Conservation (phyloP, 2,113 vertebrate species). For the Salvelinus alpinus region DNA sequence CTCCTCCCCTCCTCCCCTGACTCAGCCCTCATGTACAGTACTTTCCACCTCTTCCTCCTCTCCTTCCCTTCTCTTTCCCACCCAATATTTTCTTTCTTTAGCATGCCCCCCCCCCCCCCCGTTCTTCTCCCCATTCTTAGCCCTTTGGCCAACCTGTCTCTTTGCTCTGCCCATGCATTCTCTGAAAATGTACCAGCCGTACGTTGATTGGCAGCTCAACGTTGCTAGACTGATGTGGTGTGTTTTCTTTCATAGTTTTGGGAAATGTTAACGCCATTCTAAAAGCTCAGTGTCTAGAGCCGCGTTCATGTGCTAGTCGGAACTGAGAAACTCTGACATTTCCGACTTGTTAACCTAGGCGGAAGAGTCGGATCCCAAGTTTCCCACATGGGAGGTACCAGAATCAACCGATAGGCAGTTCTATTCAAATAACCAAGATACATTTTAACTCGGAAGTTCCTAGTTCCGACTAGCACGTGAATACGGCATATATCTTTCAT, state of each 20-base stretch:
- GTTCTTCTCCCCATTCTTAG: not conserved
- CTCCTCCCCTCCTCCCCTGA: constrained; percentile 50
- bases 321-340: no score
- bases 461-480: no score
- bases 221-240: constrained; percentile 10
- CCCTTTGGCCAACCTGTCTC: constrained; percentile 5
- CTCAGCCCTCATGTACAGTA: constrained; percentile 68
- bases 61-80: constrained; percentile 15
- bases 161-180: constrained; percentile 3
- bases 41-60: constrained; percentile 27
- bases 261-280: constrained; percentile 14
- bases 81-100: constrained; percentile 13
- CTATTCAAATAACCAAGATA: no score
- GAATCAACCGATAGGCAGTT: no score
- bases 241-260: not conserved
- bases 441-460: no score
- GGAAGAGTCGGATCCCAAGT: no score
- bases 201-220: constrained; percentile 1
- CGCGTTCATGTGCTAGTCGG: no score
- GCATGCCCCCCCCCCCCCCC: not conserved
- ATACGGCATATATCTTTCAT: not conserved
- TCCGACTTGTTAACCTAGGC: no score
- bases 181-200: not conserved
- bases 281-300: constrained; percentile 11
- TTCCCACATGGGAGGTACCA: no score